phyloP scores from a whole-genome alignment of 2,113 vertebrate genomes.

The Lepisosteus osseus region DNA sequence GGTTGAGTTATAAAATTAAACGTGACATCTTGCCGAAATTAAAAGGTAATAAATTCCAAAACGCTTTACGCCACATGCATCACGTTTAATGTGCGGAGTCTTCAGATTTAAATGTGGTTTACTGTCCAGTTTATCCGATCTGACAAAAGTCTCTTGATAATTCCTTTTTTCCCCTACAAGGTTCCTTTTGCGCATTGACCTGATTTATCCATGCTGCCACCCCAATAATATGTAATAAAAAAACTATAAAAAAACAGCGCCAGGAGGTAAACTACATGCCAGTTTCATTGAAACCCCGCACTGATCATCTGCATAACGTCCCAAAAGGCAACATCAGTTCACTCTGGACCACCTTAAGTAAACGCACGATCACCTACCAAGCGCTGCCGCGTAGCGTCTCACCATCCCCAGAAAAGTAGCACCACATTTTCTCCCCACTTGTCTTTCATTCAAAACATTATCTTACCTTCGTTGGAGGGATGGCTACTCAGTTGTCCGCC shows the following conservation, averaged over 20 bases:
- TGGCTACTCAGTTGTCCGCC: constrained; percentile 62
- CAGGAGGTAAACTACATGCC: too few species aligned
- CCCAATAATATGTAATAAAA: neutral
- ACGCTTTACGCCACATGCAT: too few species aligned
- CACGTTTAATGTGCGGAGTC: too few species aligned
- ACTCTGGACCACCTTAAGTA: constrained; percentile 17
- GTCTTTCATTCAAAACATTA: constrained; percentile 15
- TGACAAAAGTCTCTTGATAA: neutral
- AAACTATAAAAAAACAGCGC: neutral
- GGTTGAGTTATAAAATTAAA: neutral
- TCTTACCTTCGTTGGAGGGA: constrained; percentile 90
- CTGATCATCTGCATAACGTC: neutral
- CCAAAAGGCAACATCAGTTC: constrained; percentile 8
- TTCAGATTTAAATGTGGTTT: too few species aligned
- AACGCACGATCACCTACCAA: neutral
- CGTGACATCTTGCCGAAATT: too few species aligned
- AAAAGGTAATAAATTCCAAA: too few species aligned
- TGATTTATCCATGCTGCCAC: constrained; percentile 1
- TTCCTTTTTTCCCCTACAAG: neutral
- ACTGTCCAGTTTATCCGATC: too few species aligned
- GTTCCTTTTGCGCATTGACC: neutral
- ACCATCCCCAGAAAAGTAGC: constrained; percentile 1
- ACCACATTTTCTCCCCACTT: constrained; percentile 3
- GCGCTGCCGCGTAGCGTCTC: neutral
- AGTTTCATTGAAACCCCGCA: neutral